Base-by-base conservation (phyloP, 2,888 invertebrate species). In the Yponomeuta plumbellus region DNA sequence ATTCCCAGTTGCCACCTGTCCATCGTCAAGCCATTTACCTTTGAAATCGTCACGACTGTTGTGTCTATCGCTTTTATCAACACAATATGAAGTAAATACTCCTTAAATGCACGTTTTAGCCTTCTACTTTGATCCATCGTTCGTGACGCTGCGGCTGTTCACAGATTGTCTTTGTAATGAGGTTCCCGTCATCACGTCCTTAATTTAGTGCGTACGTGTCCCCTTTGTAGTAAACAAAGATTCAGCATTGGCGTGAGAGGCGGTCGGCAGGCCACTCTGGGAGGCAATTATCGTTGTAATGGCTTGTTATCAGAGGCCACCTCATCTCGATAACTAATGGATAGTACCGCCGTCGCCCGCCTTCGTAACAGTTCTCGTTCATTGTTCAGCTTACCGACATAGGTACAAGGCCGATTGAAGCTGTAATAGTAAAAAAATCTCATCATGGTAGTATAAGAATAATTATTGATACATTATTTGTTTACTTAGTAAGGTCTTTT, bases 261-360 rank as follows among this genome's bases (percentile, higher is more conserved):
- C 23, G 76, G 76, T 77, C 75, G 73, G 72, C 70, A 71, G 76
- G 75, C 76, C 75, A 75, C 75, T 67, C 68, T 67, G 66, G 66
- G 72, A 78, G 77, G 80, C 78, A 84, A 87, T 88, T 84, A 85
- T 80, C 75, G 70, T 71, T 68, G 76, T 85, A 86, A 86, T 87
- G 80, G 79, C 80, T 82, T 85, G 77, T 85, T 88, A 87, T 86
- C 85, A 79, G 78, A 79, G 72, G 76, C 74, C 75, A 75, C 77
- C 76, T 81, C 83, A 82, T 82, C 82, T 81, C 73, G 72, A 77
- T 80, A 75, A 74, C 74, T 80, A 79, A 81, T 83, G 78, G 81
- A 82, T 74, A 74, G 69, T 69, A 70, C 73, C 74, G 74, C 74
- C 74, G 80, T 80, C 79, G 77, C 80, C 72, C 22, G 1, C 17